A percentile compares a stretch with the other conserved stretches of the same genome.
Conservation (phyloP, 2,888 invertebrate genomes). For the Epinotia demarniana region DNA sequence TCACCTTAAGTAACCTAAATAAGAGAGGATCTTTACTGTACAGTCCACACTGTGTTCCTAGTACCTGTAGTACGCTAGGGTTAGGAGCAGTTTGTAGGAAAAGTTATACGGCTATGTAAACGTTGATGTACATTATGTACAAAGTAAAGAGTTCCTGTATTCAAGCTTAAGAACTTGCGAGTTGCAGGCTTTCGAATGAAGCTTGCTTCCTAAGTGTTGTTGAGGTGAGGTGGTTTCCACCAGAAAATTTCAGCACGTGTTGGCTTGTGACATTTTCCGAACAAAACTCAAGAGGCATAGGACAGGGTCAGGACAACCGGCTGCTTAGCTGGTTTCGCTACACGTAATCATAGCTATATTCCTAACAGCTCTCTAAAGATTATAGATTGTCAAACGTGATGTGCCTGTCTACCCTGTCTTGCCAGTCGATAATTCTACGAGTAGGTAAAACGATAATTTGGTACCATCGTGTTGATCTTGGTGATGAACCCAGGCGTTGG, state of each 20-base stretch:
- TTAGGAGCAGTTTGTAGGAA: not conserved
- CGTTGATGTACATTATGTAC: not conserved
- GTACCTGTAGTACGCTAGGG: not conserved
- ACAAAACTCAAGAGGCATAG: too few relatives aligned
- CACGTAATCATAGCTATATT: too few relatives aligned
- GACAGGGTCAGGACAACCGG: too few relatives aligned
- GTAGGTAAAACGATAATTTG: too few relatives aligned
- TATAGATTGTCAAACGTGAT: too few relatives aligned
- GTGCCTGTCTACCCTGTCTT: too few relatives aligned
- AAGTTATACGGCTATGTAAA: not conserved
- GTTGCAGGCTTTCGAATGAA: not conserved
- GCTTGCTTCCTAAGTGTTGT: not conserved
- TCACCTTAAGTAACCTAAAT: conserved; percentile 39
- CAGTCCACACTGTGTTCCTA: not conserved
- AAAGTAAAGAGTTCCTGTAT: not conserved
- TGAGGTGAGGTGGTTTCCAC: not conserved
- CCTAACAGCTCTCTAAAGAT: too few relatives aligned
- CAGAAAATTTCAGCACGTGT: not conserved
- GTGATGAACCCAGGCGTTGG: too few relatives aligned
- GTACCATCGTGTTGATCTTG: too few relatives aligned
- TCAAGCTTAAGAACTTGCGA: not conserved
- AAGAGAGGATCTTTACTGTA: conserved; percentile 22
- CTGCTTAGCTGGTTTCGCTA: too few relatives aligned
- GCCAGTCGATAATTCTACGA: too few relatives aligned
- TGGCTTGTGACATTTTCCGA: too few relatives aligned